Base-by-base conservation (phyloP, 2,797 vertebrate genomes). In the Eulemur albifrons region DNA sequence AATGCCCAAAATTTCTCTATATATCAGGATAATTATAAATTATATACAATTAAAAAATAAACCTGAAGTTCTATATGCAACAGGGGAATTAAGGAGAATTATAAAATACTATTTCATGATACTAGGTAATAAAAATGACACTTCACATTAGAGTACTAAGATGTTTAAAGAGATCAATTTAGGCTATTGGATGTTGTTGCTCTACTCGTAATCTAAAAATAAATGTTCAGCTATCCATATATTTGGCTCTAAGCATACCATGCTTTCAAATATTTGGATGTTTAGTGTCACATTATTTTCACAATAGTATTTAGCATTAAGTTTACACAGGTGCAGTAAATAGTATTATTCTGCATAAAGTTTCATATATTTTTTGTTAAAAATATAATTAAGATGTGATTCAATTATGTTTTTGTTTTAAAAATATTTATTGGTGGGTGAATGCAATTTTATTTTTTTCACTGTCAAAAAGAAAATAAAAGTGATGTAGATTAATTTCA, bases 391-490 rank as follows among this genome's bases (percentile, higher is more conserved):
- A 96, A 87, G 18, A 79, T 79, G 0, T 61, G 38, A 86, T 84
- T 81, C 27, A 84, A 40, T 79, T 57, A 14, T 7, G 80, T 93
- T 82, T 72, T 89, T 17, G 14, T 35, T 27, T 94, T 92, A 45
- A 96, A 93, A 90, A 61, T 4, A 88, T 48, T 54, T 95, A 89
- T 35, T 91, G 77, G 72, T 88, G 40, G 21, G 45, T 87, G 76
- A 95, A 40, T 91, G 8, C 0, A 45, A 76, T 59, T 88, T 86
- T 59, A 83, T 69, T 65, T 90, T 93, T 97, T 95, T 75, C 27
- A 94, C 54, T 94, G 40, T 61, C 88, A 65, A 88, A 96, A 88
- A 73, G 80, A 88, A 97, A 95, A 87, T 84, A 57, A 82, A 82
- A 75, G 40, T 73, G 45, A 87, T 89, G 27, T 30, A 88, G 70